Evolutionary conservation across 2,797 vertebrate genomes (phyloP).

Genomic region (Scyliorhinus canicula): DNA sequence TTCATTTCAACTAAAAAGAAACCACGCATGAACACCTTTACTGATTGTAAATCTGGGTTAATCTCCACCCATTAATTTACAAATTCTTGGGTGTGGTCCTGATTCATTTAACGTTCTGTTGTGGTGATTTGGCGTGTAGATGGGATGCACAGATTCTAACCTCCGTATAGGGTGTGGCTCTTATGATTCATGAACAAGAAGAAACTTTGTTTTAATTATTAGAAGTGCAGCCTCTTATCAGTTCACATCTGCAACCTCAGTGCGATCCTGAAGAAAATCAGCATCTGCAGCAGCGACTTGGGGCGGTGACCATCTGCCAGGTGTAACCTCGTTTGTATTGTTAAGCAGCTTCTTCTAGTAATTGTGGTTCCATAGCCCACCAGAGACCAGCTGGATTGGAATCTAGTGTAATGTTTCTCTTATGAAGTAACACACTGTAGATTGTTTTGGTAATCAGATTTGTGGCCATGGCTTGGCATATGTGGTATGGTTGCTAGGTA

Average conservation of each 20-base stretch:
- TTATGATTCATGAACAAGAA: not conserved
- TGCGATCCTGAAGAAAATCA: slow-evolving; percentile 21
- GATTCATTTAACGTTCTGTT: not conserved
- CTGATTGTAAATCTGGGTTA: not conserved
- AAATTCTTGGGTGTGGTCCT: slow-evolving; percentile 24
- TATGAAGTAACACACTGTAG: not conserved
- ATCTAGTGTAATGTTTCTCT: not conserved
- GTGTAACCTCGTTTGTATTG: not conserved
- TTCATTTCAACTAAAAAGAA: not conserved
- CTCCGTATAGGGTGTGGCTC: not conserved
- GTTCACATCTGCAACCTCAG: not conserved
- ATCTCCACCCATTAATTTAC: not conserved
- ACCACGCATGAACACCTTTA: not conserved
- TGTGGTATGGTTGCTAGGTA: not conserved
- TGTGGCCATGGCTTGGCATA: not conserved
- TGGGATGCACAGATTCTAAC: not conserved
- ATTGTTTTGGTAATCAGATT: not conserved
- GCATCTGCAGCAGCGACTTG: not conserved
- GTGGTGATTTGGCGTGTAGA: not conserved
- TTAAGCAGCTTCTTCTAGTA: not conserved
- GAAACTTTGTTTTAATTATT: not conserved
- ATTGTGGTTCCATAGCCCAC: not conserved
- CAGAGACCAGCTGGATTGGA: not conserved
- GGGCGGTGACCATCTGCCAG: not conserved
- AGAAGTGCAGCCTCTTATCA: not conserved